These are phyloP conservation scores for Drosophila ezoana DNA, from an alignment of 2,888 invertebrate species.

Conservation along the genomic window DNA sequence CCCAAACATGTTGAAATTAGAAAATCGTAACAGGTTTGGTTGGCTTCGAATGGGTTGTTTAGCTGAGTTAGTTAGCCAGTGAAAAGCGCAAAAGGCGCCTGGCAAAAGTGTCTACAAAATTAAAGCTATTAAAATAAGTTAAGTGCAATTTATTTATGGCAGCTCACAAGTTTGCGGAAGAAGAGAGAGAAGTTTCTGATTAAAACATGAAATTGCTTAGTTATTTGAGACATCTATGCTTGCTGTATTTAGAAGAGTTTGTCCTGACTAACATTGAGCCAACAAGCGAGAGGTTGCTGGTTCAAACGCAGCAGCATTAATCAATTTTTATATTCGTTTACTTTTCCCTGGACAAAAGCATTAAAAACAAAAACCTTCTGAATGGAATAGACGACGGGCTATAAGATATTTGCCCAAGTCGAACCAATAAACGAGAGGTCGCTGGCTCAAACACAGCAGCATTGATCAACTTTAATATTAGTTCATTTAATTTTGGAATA, in stretches of 20 bases:
- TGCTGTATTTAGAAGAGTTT: not conserved
- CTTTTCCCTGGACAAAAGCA: too few species aligned
- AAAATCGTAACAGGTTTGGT: conserved; percentile 50
- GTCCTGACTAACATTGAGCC: not conserved
- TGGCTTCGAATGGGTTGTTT: not conserved
- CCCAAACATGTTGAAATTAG: conserved; percentile 31
- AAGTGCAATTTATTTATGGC: not conserved
- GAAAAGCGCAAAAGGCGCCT: conserved; percentile 8
- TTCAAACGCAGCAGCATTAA: too few species aligned
- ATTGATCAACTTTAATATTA: too few species aligned
- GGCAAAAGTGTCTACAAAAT: conserved; percentile 2
- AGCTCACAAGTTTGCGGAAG: not conserved
- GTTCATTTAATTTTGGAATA: too few species aligned
- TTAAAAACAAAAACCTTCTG: too few species aligned
- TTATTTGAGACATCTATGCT: too few species aligned
- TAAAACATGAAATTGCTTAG: not conserved
- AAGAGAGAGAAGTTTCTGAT: not conserved
- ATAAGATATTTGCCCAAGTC: too few species aligned
- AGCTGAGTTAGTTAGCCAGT: conserved; percentile 9
- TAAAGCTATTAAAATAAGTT: not conserved
- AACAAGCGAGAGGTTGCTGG: too few species aligned
- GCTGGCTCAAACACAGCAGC: too few species aligned
- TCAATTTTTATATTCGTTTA: too few species aligned
- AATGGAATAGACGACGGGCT: too few species aligned
- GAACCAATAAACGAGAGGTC: too few species aligned